Conservation (phyloP, 2,888 invertebrate species). For the Acrobasis repandana region DNA sequence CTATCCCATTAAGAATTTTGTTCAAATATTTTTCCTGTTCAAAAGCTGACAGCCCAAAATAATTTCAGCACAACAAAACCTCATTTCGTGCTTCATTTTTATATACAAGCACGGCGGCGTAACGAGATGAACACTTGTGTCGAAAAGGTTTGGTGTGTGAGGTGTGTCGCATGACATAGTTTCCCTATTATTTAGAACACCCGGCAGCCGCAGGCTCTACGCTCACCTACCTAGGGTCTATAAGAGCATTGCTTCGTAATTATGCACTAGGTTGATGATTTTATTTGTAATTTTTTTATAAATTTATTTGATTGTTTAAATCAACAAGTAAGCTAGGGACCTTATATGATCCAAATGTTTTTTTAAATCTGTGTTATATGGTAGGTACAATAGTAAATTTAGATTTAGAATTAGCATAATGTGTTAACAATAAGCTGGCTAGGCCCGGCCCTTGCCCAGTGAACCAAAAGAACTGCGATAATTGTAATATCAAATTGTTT, state of each 20-base stretch:
- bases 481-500: not conserved
- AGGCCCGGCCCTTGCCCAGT: not conserved
- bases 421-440: not conserved
- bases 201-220: not conserved
- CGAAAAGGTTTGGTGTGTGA: not conserved
- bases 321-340: no score
- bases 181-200: not conserved
- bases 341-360: no score
- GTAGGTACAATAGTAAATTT: no score
- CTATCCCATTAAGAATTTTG: no score
- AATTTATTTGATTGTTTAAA: no score
- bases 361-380: no score
- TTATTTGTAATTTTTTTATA: no score
- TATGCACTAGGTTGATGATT: not conserved
- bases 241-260: no score
- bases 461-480: not conserved
- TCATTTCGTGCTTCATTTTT: not conserved
- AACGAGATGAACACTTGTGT: not conserved
- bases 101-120: not conserved
- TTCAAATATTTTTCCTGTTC: no score
- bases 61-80: not conserved
- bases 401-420: slow-evolving; percentile 39
- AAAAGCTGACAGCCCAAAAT: no score
- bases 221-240: not conserved
- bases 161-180: not conserved